A percentile compares a stretch with the other conserved stretches of the same genome.
phyloP scores from a whole-genome alignment of 2,888 invertebrate species.

The Diloba caeruleocephala region DNA sequence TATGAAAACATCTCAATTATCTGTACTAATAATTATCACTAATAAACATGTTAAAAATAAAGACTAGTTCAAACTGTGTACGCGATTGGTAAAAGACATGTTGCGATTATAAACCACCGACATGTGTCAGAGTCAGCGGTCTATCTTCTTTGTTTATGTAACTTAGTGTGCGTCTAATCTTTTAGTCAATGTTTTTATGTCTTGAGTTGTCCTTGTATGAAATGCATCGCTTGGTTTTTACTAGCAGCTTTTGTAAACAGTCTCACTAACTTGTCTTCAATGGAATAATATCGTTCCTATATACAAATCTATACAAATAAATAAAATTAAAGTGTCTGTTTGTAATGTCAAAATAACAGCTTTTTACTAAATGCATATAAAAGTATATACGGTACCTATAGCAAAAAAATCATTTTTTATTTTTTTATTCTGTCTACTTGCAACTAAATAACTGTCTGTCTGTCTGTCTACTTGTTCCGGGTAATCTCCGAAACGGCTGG shows the following conservation, averaged over 20 bases:
- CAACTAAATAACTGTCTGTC: too few relatives aligned
- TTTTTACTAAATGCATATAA: too few relatives aligned
- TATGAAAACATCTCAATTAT: constrained; percentile 42
- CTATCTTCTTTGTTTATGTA: constrained; percentile 35
- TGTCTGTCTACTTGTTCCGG: too few relatives aligned
- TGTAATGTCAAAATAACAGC: too few relatives aligned
- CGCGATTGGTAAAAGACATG: constrained; percentile 23
- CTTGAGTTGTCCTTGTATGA: constrained; percentile 15
- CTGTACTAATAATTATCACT: too few relatives aligned
- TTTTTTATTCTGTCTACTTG: too few relatives aligned
- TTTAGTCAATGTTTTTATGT: constrained; percentile 15
- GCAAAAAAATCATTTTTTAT: too few relatives aligned
- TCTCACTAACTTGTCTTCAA: constrained; percentile 5
- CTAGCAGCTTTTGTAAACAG: constrained; percentile 35
- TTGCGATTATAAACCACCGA: constrained; percentile 39
- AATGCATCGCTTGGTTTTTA: constrained; percentile 23
- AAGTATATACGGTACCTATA: too few relatives aligned
- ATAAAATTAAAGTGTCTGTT: too few relatives aligned
- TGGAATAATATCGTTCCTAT: constrained; percentile 8
- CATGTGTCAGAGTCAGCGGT: constrained; percentile 31
- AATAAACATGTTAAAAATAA: constrained; percentile 36
- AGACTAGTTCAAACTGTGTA: constrained; percentile 32
- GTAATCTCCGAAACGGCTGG: too few relatives aligned
- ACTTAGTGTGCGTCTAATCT: constrained; percentile 31
- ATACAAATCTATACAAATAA: not conserved